Evolutionary conservation across 2,888 invertebrate genomes (phyloP), one percentile per base, ranked within the genome.

Genomic region (Cheilosia variabilis): DNA sequence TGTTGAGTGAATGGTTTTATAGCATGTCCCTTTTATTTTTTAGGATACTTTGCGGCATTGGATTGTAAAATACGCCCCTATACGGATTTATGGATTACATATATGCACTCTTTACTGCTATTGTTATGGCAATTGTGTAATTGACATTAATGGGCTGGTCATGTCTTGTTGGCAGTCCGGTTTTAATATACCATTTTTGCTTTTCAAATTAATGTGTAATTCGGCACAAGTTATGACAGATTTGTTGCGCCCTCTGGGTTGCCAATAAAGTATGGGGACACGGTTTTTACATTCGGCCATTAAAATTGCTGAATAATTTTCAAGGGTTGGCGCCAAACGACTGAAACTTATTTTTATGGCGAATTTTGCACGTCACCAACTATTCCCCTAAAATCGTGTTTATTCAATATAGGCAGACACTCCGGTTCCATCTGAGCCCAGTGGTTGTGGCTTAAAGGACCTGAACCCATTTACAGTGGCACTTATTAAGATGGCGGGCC

Each of bases 51-150:
- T 62, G 45, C 73, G 50, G 60, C 63, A 83, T 68, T 84, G 65
- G 73, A 78, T 50, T 78, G 73, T 63, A 68, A 63, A 73, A 79
- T 47, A 75, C 84, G 80, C 84, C 80, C 80, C 84, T 76, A 75
- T 79, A 66, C 27, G 75, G 65, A 63, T 84, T 76, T 79, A 47
- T 65, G 71, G 55, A 69, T 69, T 78, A 52, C 69, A 58, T 52
- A 24, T 22, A 15, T 15, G 5, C 43, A 60, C 52, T 62, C 60
- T 66, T 79, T 79, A 79, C 37, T 63, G 79, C 75, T 75, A 75
- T 80, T 80, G 69, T 76, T 80, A 84, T 80, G 66, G 73, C 83
- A 75, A 79, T 79, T 84, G 82, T 62, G 78, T 52, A 79, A 79
- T 80, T 80, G 62, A 62, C 55, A 43, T 79, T 84, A 75, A 24